Evolutionary conservation across 2,797 vertebrate genomes (phyloP).

Genomic region (Hydrocynus forskahlii): DNA sequence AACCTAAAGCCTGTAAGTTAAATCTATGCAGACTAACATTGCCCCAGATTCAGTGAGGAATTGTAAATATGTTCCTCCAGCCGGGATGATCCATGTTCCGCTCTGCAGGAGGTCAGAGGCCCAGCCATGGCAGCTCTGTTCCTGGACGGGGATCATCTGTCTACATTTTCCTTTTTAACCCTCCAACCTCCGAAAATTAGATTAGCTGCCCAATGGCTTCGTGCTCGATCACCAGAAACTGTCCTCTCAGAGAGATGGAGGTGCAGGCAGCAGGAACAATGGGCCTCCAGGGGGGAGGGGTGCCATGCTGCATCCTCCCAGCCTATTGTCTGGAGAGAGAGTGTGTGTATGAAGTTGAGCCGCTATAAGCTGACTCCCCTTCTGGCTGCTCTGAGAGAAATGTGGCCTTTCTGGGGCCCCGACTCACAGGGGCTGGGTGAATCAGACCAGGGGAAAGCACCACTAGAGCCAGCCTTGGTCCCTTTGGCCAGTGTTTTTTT

Average conservation of each 20-base stretch:
- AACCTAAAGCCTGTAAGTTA: slow-evolving; percentile 30
- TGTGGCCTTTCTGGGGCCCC: slow-evolving; percentile 15
- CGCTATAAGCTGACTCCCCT: slow-evolving; percentile 48
- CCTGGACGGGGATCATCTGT: slow-evolving; percentile 5
- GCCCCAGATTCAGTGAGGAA: slow-evolving; percentile 43
- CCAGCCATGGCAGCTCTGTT: neutral
- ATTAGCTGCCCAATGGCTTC: slow-evolving; percentile 42
- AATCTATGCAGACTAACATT: slow-evolving; percentile 35
- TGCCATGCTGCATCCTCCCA: slow-evolving; percentile 49
- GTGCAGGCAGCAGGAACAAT: slow-evolving; percentile 47
- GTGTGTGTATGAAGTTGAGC: slow-evolving; percentile 33
- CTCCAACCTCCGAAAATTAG: slow-evolving; percentile 31
- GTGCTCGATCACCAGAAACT: slow-evolving; percentile 34
- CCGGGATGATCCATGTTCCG: neutral
- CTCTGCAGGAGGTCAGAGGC: neutral
- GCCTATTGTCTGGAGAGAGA: slow-evolving; percentile 50
- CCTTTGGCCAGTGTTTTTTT: neutral
- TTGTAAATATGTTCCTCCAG: neutral
- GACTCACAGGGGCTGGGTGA: slow-evolving; percentile 6
- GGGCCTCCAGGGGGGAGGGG: slow-evolving; percentile 47
- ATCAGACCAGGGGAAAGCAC: slow-evolving; percentile 1
- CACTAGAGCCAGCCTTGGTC: neutral
- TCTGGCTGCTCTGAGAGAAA: slow-evolving; percentile 26
- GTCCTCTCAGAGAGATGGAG: slow-evolving; percentile 32
- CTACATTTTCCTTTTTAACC: slow-evolving; percentile 16